Conservation (phyloP, 1,140 invertebrate species). For the Drosophila carrolli region DNA sequence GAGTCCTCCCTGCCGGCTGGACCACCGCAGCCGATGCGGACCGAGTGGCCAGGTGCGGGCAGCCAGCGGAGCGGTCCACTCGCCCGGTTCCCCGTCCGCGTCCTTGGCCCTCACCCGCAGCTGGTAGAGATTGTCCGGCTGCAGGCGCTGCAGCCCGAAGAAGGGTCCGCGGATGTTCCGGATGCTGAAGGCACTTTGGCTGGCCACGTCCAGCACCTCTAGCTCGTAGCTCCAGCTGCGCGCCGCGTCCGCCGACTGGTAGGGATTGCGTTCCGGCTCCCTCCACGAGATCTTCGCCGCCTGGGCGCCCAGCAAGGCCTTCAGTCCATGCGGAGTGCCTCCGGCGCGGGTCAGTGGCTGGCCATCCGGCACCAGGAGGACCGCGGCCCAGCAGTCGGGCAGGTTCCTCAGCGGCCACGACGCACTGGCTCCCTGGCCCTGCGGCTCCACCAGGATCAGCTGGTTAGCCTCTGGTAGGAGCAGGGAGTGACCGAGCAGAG, state of each 20-base stretch:
- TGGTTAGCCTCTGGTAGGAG: conserved; percentile 86
- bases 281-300: conserved; percentile 92
- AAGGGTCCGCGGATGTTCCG: conserved; percentile 87
- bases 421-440: conserved; percentile 85
- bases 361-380: conserved; percentile 27
- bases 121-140: conserved; percentile 90
- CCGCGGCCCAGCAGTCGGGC: conserved; percentile 65
- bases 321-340: conserved; percentile 90
- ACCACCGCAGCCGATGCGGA: conserved; percentile 87
- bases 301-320: conserved; percentile 91
- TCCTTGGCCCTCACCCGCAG: conserved; percentile 87
- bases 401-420: conserved; percentile 85
- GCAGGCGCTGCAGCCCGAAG: conserved; percentile 88
- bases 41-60: conserved; percentile 88
- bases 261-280: conserved; percentile 90
- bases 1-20: conserved; percentile 88
- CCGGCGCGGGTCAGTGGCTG: conserved; percentile 91
- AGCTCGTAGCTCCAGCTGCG: conserved; percentile 94
- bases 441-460: conserved; percentile 89
- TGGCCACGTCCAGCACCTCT: conserved; percentile 88
- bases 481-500: conserved; percentile 3
- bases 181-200: conserved; percentile 78
- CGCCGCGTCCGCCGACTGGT: conserved; percentile 93
- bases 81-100: conserved; percentile 90
- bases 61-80: conserved; percentile 92